Base-by-base conservation (phyloP, 2,113 vertebrate genomes). In the Leptobrachium ailaonicum region DNA sequence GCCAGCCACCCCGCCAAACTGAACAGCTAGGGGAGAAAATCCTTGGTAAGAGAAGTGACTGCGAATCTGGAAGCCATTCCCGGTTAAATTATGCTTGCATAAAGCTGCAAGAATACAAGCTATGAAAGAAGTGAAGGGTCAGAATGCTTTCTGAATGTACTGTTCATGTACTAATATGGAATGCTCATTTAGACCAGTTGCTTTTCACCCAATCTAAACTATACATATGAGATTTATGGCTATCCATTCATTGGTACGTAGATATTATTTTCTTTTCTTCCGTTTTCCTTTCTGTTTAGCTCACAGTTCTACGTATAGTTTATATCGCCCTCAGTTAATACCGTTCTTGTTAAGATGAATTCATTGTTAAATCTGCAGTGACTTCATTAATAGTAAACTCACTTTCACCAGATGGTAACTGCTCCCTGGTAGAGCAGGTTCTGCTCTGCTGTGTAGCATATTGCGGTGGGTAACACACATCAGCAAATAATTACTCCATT, bases 401-500 rank as follows among this genome's bases (percentile, higher is more conserved):
- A 14, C 76, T 70, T 47, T n/a, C 9, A 71, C 67, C 76, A 77
- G 70, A 77, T 77, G 76, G 76, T 70, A 70, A 60, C 53, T 41
- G 43, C 41, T 77, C 54, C 45, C 50, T 77, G 74, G 75, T 58
- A 77, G 75, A 50, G 20, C 54, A 70, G 67, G 76, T 71, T 70
- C 67, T 47, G 41, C 54, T 71, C 44, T 8, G 6, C 66, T 40
- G 20, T 71, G 67, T 71, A 71, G 54, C 76, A 77, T 77, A 77
- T 77, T 77, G 76, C 44, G 40, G 13, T 69, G 53, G 11, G 43
- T 50, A 53, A 77, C 68, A 71, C 66, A 77, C 10, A 47, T 77
- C 54, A 77, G 76, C 76, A 77, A 70, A 77, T 77, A 70, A 77
- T 77, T 44, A 77, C 66, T 69, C 66, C 60, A 77, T 62, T 70